phyloP scores from a whole-genome alignment of 2,113 vertebrate species.

The Cyprinodon brontotheroides region DNA sequence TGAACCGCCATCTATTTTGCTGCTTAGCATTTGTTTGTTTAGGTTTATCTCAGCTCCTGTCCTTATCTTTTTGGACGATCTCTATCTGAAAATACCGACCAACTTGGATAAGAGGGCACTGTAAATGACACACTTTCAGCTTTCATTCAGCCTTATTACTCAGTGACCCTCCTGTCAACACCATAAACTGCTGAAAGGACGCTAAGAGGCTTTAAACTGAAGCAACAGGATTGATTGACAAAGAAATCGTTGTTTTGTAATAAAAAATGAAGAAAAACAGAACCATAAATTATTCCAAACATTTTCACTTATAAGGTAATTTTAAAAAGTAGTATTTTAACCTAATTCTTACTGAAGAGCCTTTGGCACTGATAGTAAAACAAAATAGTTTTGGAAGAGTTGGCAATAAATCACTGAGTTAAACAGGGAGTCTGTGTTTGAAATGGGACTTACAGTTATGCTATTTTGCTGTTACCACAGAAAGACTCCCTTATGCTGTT shows the following conservation, averaged over 20 bases:
- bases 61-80: conserved; percentile 38
- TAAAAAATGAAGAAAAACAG: background rate
- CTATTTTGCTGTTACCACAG: conserved; percentile 25
- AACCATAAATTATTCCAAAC: background rate
- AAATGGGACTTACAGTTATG: conserved; percentile 9
- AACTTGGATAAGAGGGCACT: conserved; percentile 9
- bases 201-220: conserved; percentile 17
- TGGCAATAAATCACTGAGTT: conserved; percentile 36
- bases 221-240: conserved; percentile 1
- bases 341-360: background rate
- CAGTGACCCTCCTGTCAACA: conserved; percentile 1
- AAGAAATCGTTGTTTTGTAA: background rate
- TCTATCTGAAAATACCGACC: conserved; percentile 8
- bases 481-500: conserved; percentile 3
- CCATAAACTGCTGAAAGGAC: background rate
- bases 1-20: background rate
- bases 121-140: conserved; percentile 49
- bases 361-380: background rate
- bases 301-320: background rate
- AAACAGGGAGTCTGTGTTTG: background rate
- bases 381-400: conserved; percentile 5
- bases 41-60: conserved; percentile 35
- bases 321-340: conserved; percentile 9
- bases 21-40: conserved; percentile 26
- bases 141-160: conserved; percentile 25